phyloP scores from a whole-genome alignment of 2,888 invertebrate genomes.

The Stegophylla sp. region DNA sequence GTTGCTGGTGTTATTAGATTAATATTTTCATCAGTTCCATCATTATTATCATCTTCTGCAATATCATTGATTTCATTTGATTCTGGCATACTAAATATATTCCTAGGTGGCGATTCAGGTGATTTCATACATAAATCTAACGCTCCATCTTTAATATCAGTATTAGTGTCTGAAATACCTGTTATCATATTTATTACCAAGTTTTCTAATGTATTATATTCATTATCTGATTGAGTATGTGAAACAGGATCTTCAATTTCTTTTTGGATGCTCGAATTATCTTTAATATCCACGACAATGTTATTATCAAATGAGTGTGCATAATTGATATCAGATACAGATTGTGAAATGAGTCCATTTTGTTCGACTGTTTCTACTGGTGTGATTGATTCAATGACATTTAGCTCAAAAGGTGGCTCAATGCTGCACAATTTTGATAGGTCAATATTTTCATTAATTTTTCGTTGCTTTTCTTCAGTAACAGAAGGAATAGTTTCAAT shows the following conservation, averaged over 20 bases:
- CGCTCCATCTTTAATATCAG: background rate
- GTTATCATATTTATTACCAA: background rate
- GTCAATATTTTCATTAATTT: conserved; percentile 22
- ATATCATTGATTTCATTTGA: conserved; percentile 38
- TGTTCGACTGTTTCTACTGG: background rate
- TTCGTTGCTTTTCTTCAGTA: background rate
- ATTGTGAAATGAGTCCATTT: background rate
- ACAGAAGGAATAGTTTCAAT: background rate
- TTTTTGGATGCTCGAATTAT: background rate
- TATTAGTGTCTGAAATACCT: background rate
- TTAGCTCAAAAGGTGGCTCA: background rate
- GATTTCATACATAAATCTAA: conserved; percentile 40
- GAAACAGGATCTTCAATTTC: background rate
- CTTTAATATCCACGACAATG: background rate
- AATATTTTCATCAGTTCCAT: background rate
- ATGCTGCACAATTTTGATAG: background rate
- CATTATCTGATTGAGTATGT: background rate
- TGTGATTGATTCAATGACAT: background rate
- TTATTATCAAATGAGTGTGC: background rate
- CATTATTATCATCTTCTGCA: conserved; percentile 61
- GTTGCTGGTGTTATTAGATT: conserved; percentile 39
- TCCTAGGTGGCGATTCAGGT: background rate
- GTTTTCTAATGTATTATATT: conserved; percentile 7
- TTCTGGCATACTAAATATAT: conserved; percentile 15
- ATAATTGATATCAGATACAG: background rate